Evolutionary conservation across 2,888 invertebrate species (phyloP), one percentile per base, ranked within the genome.

Genomic region (Lasioglossum calceatum): DNA sequence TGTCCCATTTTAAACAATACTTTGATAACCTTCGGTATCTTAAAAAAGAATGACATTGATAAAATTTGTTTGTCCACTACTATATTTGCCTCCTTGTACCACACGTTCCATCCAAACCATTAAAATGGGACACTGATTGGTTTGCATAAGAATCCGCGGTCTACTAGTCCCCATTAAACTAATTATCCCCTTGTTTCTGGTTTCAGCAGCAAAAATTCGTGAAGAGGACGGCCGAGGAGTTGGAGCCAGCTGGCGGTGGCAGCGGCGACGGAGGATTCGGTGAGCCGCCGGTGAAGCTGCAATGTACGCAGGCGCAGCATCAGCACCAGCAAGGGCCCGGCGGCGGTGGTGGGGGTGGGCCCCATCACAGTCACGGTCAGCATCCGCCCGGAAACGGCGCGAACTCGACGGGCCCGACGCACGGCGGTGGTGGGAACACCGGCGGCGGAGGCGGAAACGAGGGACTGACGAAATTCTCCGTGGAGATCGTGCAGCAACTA

Each of bases 401-500:
- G 58, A 93, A 92, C 86, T 85, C 91, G 50, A 87, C 92, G 87
- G 91, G 90, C 0, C 79, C 83, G 12, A 73, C 82, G 0, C 83
- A 87, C 23, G 88, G 86, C 32, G 87, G 84, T 0, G 87, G 90
- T 27, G 92, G 89, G 7, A 78, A 78, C 4, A 77, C 82, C 8
- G 87, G 96, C 94, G 95, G 96, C 95, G 95, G 87, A 77, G 93
- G 94, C 74, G 92, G 92, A 0, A 95, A 94, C 87, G 95, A 95
- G 81, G 94, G 94, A 1, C 91, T 95, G 4, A 97, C 97, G 87
- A 98, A 98, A 95, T 98, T 98, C 96, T 98, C 98, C 7, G 98
- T 98, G 87, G 98, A 98, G 96, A 98, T 98, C 92, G 98, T 98
- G 39, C 98, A 98, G 95, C 98, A 98, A 95, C 96, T 98, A 80